phyloP scores from a whole-genome alignment of 1,140 invertebrate genomes.

The Drosophila equinoxialis region DNA sequence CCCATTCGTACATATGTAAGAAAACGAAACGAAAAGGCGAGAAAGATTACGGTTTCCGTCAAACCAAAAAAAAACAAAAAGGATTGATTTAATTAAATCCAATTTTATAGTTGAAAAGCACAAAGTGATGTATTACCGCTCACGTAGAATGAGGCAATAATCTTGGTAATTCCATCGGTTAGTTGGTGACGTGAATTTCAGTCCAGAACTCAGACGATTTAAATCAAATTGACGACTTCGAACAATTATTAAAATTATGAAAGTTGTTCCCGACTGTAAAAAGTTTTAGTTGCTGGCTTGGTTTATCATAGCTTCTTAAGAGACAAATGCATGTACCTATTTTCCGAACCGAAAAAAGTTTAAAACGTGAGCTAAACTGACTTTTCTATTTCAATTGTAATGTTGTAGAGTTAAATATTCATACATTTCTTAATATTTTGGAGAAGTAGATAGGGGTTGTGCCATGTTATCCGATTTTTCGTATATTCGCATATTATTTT shows the following conservation, averaged over 20 bases:
- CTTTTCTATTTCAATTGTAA: too few species aligned
- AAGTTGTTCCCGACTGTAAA: constrained; percentile 5
- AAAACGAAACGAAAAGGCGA: constrained; percentile 34
- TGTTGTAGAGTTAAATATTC: too few species aligned
- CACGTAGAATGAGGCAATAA: too few species aligned
- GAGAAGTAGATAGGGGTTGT: background rate
- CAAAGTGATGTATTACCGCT: too few species aligned
- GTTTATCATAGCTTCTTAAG: too few species aligned
- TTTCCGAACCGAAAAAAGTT: too few species aligned
- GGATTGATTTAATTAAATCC: constrained; percentile 82
- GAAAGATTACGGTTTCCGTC: background rate
- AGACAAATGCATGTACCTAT: too few species aligned
- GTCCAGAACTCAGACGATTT: too few species aligned
- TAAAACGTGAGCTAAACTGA: too few species aligned
- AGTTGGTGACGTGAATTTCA: constrained; percentile 9
- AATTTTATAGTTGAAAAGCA: constrained; percentile 32
- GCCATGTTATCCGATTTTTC: constrained; percentile 58
- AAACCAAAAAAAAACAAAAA: constrained; percentile 32
- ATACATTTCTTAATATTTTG: background rate
- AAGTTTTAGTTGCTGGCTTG: too few species aligned
- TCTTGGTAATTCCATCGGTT: constrained; percentile 23
- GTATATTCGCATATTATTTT: constrained; percentile 75
- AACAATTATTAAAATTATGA: too few species aligned
- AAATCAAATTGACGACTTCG: too few species aligned
- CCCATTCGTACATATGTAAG: constrained; percentile 59